Percentiles rank a stretch among this genome's conserved stretches.
These are phyloP conservation scores for Scrobipalpa costella DNA, from an alignment of 2,888 invertebrate genomes.

Conservation along the genomic window DNA sequence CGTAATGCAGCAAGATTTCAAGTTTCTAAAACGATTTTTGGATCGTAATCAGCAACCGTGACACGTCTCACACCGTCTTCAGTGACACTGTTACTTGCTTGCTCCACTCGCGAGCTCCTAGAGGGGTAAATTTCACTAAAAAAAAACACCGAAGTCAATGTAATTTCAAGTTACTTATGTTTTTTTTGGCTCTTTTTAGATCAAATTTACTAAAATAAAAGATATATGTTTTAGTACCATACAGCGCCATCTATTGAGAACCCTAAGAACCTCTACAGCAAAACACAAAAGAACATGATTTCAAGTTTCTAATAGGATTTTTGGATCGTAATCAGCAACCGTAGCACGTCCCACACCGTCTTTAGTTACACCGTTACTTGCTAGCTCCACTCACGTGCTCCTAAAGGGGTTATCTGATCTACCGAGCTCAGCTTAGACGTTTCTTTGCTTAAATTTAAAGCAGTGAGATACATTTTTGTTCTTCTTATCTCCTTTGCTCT, in stretches of 20 bases:
- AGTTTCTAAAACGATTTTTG: no score
- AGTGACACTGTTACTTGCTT: no score
- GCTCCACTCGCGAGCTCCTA: no score
- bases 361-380: slow-evolving; percentile 20
- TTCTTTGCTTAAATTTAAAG: slow-evolving; percentile 19
- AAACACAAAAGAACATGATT: slow-evolving; percentile 13
- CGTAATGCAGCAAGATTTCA: no score
- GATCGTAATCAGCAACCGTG: no score
- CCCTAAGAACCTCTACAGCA: not conserved
- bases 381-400: slow-evolving; percentile 19
- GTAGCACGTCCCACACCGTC: slow-evolving; percentile 18
- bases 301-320: slow-evolving; percentile 22
- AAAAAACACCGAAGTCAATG: no score
- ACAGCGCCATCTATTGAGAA: not conserved
- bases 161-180: no score
- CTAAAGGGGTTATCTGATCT: slow-evolving; percentile 24
- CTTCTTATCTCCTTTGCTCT: slow-evolving; percentile 1
- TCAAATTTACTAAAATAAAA: no score
- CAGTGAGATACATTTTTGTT: slow-evolving; percentile 18
- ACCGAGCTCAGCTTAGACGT: slow-evolving; percentile 18
- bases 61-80: no score
- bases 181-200: no score
- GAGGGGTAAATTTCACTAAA: no score
- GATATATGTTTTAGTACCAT: not conserved
- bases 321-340: slow-evolving; percentile 17